phyloP scores from a whole-genome alignment of 2,797 vertebrate genomes.

The Sebastes itinus region DNA sequence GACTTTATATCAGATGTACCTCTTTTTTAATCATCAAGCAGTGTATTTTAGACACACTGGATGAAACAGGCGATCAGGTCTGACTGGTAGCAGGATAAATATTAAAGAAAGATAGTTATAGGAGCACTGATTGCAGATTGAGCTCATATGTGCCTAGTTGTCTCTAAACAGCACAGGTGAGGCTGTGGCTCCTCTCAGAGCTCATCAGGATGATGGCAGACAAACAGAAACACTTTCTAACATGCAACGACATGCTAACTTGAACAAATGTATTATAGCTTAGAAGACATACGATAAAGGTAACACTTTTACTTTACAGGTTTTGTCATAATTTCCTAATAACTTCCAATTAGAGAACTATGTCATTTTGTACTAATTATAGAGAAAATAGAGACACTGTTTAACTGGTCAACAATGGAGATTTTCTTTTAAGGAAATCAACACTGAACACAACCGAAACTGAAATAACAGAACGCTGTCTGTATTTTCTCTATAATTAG shows the following conservation, averaged over 20 bases:
- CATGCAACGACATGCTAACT: background rate
- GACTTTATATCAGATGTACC: no score
- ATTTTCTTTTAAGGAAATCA: background rate
- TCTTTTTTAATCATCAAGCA: no score
- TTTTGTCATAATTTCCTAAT: background rate
- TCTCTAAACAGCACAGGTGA: no score
- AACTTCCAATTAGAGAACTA: background rate
- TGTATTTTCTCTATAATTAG: background rate
- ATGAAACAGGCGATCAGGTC: no score
- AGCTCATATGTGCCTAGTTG: no score
- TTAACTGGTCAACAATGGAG: background rate
- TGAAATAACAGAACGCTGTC: background rate
- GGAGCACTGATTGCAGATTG: no score
- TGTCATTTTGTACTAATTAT: background rate
- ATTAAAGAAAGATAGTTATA: no score
- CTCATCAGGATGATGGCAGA: no score
- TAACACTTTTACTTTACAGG: background rate
- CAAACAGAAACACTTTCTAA: no score
- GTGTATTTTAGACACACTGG: no score
- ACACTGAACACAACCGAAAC: background rate
- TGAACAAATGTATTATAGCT: background rate
- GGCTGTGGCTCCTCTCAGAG: no score
- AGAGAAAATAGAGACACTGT: background rate
- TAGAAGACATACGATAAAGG: background rate
- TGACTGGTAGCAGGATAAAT: no score